Evolutionary conservation across 2,888 invertebrate species (phyloP).

Genomic region (Hyposoter dolosus): DNA sequence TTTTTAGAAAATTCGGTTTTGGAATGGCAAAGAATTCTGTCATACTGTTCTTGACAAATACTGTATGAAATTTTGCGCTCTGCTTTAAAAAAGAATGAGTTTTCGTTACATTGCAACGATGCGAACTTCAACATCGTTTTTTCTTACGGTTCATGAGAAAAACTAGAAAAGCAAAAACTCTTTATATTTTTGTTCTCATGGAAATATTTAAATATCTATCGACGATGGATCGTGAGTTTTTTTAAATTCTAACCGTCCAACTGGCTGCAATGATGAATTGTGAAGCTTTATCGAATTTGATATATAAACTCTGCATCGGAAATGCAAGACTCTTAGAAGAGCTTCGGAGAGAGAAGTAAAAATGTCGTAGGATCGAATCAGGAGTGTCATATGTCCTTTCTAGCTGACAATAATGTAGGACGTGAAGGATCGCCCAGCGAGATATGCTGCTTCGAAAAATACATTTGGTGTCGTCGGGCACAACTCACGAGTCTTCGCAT

Average conservation of each 20-base stretch:
- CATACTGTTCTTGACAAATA: no score
- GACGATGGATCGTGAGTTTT: neutral
- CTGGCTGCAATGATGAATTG: neutral
- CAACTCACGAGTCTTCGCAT: conserved; percentile 50
- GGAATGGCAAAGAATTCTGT: no score
- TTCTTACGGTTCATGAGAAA: neutral
- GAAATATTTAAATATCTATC: neutral
- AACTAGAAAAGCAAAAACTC: neutral
- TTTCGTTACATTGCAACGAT: no score
- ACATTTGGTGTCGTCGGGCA: conserved; percentile 41
- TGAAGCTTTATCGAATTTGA: neutral
- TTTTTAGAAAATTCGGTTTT: no score
- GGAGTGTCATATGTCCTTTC: conserved; percentile 57
- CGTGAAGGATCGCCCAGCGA: conserved; percentile 57
- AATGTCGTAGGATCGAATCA: conserved; percentile 19
- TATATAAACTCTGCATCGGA: neutral
- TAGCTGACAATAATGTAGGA: conserved; percentile 51
- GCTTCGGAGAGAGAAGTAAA: neutral
- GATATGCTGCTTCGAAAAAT: conserved; percentile 44
- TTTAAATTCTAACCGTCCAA: neutral
- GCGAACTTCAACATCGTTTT: no score
- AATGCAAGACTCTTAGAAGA: conserved; percentile 1
- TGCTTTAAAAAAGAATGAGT: no score
- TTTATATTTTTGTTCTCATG: neutral
- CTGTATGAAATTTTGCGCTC: no score